Evolutionary conservation across 92 coral and sea anemone species (phyloP), one percentile per base, ranked within the genome.

Genomic region (Siderastrea siderea): DNA sequence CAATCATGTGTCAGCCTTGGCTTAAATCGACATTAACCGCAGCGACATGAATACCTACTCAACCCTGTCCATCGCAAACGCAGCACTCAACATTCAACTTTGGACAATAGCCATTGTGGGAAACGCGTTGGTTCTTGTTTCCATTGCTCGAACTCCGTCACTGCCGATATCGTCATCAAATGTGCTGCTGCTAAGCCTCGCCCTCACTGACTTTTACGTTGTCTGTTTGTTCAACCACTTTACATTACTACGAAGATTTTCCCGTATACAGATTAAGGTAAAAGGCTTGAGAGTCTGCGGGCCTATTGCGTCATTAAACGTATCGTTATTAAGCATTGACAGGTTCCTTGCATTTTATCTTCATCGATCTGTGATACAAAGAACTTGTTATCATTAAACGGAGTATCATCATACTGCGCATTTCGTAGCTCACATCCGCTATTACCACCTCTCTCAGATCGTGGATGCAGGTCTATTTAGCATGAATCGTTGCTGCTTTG

Each of bases 311-410:
- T 72, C 77, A 2, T 49, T 72, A 2, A 72, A 13, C 55, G 59
- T 72, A 1, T 47, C 77, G 2, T 49, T 48, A 8, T 52, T 70
- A 12, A 70, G 75, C 7, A 15, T 70, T 10, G 75, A 70, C 54
- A 70, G 54, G 17, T 70, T 70, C 6, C 54, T 72, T 1, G 77
- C 59, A 1, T 58, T 72, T 17, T 7, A 72, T 72, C 77, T 72
- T 48, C 77, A n/a, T n/a, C n/a, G n/a, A 72, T 16, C 59, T 72
- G 3, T 47, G 77, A 49, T 72, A 72, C 77, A 48, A 72, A 3
- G 77, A 48, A 51, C 9, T 72, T 48, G 77, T 49, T 15, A 72
- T 44, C 1, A 58, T 17, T 49, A 48, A 51, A 72, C 55, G 77
- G 12, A 17, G 12, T 7, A 10, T 48, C 2, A 0, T 0, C 6